Evolutionary conservation across 2,888 invertebrate species (phyloP), one percentile per base, ranked within the genome.

Genomic region (Trichogramma dendrolimi): DNA sequence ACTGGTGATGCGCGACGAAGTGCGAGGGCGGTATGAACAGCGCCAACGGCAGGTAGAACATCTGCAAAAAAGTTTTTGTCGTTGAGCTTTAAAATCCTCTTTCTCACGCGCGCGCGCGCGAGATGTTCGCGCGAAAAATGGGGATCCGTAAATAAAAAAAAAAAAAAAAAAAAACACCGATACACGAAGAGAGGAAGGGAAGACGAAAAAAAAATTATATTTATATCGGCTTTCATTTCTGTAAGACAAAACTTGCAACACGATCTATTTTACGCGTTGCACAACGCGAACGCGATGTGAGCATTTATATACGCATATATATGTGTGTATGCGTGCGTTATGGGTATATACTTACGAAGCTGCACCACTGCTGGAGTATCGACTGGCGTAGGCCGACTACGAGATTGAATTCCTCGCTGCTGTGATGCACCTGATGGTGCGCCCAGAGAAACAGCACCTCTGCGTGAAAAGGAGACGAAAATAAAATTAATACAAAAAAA

Each of bases 371-470:
- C 75, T 93, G 92, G 54, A 92, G 77, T 2, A 89, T 78, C 0
- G 92, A 91, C 76, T 94, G 93, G 49, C 94, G 80, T 57, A 93
- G 82, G 0, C 93, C 92, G 5, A 93, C 91, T 4, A 90, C 87
- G 78, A 92, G 83, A 80, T 93, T 94, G 81, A 90, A 93, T 78
- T 93, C 92, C 78, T 94, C 94, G 2, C 92, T 92, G 67, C 91
- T 92, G 72, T 94, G 94, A 74, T 94, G 94, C 1, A 94, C 92
- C 77, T 94, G 93, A 78, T 94, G 94, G 71, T 91, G 89, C 0
- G 91, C 90, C 94, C 94, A 94, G 51, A 94, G 80, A 69, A 94
- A 86, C 72, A 92, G 92, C 46, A 92, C 81, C 80, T 94, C 94
- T 93, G 81, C 11, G 50, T 50, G 6, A 39, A 27, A 49, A 6